Evolutionary conservation across 2,797 vertebrate species (phyloP).

Genomic region (Girardinus metallicus): DNA sequence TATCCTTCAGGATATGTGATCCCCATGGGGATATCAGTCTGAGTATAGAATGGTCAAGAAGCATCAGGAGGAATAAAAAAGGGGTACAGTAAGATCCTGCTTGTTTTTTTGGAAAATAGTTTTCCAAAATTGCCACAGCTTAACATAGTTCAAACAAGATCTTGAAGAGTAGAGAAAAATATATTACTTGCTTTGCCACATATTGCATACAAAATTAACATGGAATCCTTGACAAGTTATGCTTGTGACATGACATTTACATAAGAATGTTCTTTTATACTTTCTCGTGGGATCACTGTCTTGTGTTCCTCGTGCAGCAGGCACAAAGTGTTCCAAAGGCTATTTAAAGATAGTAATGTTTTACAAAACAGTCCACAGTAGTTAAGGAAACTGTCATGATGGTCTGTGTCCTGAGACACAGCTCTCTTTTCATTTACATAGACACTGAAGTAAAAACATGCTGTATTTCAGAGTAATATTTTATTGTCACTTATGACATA

Average conservation of each 20-base stretch:
- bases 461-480: not conserved
- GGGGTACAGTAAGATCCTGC: not conserved
- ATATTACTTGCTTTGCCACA: not conserved
- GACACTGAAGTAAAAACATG: not conserved
- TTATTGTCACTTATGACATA: not conserved
- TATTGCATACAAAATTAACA: not conserved
- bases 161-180: not conserved
- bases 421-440: slow-evolving; percentile 3
- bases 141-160: not conserved
- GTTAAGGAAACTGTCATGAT: not conserved
- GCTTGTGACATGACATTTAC: slow-evolving; percentile 4
- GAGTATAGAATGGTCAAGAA: not conserved
- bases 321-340: not conserved
- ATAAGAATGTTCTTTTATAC: not conserved
- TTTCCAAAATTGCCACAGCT: not conserved
- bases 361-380: not conserved
- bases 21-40: not conserved
- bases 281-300: slow-evolving; percentile 10
- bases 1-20: not conserved
- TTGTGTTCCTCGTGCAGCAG: not conserved
- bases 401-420: not conserved
- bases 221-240: slow-evolving; percentile 3
- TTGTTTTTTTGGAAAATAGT: not conserved
- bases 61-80: not conserved
- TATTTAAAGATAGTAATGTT: slow-evolving; percentile 19